These are phyloP conservation scores for Labia minor DNA, from an alignment of 2,888 invertebrate species.

Conservation along the genomic window DNA sequence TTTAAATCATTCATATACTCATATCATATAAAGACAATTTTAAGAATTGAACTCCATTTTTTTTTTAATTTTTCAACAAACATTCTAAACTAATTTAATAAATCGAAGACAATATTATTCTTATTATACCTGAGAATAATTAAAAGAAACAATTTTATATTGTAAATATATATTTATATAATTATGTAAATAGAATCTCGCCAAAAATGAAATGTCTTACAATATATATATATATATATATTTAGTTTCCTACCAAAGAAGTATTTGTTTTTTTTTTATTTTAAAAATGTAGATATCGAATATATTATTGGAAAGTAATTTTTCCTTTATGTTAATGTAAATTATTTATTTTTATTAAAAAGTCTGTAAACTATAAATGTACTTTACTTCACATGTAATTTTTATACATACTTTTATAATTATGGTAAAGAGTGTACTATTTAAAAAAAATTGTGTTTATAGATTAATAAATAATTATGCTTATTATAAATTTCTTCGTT, in stretches of 20 bases:
- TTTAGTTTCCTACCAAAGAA: not conserved
- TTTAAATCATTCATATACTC: too few relatives aligned
- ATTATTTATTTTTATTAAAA: conserved; percentile 5
- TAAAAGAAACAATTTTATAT: not conserved
- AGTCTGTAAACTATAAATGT: not conserved
- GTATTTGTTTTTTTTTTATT: not conserved
- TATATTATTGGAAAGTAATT: not conserved
- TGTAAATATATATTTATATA: conserved; percentile 1
- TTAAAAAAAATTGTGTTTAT: not conserved
- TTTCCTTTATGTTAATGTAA: not conserved
- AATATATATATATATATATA: not conserved
- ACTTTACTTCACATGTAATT: not conserved
- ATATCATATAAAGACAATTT: too few relatives aligned
- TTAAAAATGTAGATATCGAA: not conserved
- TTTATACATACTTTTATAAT: conserved; percentile 13
- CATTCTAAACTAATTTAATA: not conserved
- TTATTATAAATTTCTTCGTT: too few relatives aligned
- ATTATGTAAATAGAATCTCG: not conserved
- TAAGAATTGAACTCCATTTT: too few relatives aligned
- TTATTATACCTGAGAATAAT: not conserved
- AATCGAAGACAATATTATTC: conserved; percentile 1
- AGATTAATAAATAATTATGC: not conserved
- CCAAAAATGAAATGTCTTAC: too few relatives aligned
- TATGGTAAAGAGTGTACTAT: conserved; percentile 3
- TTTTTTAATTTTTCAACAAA: not conserved